Percentiles rank a stretch among this genome's conserved stretches.
Evolutionary conservation across 2,888 invertebrate genomes (phyloP).

Genomic region (Itoplectis maculator): DNA sequence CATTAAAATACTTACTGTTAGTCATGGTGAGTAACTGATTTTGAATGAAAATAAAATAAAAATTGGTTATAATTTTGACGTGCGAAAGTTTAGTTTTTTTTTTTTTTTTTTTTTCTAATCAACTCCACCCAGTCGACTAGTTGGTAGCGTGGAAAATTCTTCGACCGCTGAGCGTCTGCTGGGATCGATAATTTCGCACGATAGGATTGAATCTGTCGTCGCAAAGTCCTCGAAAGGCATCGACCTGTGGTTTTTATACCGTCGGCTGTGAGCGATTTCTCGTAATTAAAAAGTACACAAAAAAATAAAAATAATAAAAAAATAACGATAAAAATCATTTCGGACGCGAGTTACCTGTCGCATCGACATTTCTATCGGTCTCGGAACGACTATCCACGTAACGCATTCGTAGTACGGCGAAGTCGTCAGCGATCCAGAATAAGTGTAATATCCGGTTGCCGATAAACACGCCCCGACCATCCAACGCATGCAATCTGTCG

Average conservation of each 20-base stretch:
- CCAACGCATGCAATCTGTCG: conserved; percentile 56
- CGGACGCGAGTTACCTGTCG: conserved; percentile 70
- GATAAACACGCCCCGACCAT: conserved; percentile 56
- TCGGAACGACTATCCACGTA: conserved; percentile 76
- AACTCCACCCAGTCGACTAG: conserved; percentile 30
- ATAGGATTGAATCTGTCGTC: conserved; percentile 85
- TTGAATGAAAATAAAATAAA: neutral
- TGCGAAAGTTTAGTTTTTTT: neutral
- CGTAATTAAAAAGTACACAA: neutral
- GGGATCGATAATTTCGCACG: conserved; percentile 85
- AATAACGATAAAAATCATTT: neutral
- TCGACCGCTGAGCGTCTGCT: conserved; percentile 85
- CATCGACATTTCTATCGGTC: conserved; percentile 74
- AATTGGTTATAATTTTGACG: conserved; percentile 42
- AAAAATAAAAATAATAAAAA: neutral
- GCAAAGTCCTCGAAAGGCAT: conserved; percentile 86
- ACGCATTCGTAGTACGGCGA: conserved; percentile 77
- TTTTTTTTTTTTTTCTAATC: conserved; percentile 18
- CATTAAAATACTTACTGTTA: conserved; percentile 33
- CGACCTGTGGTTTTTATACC: conserved; percentile 83
- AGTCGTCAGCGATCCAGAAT: conserved; percentile 76
- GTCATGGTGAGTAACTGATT: conserved; percentile 48
- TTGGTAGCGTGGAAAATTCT: conserved; percentile 85
- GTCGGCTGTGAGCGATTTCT: neutral
- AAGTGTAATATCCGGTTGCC: conserved; percentile 76